These are phyloP conservation scores for Danio choprae DNA, from an alignment of 2,797 vertebrate species.

Conservation along the genomic window DNA sequence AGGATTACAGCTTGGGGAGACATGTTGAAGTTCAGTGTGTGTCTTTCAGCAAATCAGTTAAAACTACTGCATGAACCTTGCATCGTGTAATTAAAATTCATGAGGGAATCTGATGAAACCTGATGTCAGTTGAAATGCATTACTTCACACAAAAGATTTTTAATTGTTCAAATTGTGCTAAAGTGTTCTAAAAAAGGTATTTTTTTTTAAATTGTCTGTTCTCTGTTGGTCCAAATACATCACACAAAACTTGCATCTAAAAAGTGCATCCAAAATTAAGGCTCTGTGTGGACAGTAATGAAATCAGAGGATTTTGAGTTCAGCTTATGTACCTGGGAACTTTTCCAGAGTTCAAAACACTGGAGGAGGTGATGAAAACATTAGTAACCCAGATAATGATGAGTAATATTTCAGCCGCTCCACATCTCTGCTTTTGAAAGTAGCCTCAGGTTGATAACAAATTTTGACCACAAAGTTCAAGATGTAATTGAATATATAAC, in stretches of 20 bases:
- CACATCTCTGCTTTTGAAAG: neutral
- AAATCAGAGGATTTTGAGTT: neutral
- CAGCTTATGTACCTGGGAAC: slow-evolving; percentile 2
- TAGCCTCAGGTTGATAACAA: slow-evolving; percentile 25
- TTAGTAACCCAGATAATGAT: slow-evolving; percentile 31
- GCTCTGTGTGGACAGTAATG: slow-evolving; percentile 2
- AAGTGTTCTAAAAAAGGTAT: too few species aligned
- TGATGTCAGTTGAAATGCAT: neutral
- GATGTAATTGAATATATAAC: slow-evolving; percentile 10
- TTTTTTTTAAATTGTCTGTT: neutral
- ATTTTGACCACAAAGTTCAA: slow-evolving; percentile 17
- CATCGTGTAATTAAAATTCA: neutral
- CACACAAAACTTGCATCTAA: neutral
- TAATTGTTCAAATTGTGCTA: neutral
- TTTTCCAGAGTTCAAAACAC: slow-evolving; percentile 25
- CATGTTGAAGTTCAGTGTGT: neutral
- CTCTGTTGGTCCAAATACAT: neutral
- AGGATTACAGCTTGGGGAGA: neutral
- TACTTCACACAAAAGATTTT: neutral
- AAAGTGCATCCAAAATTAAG: neutral
- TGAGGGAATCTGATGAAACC: neutral
- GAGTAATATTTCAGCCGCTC: slow-evolving; percentile 8
- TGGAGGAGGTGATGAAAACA: slow-evolving; percentile 23
- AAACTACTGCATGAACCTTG: neutral
- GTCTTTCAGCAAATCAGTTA: neutral